Conservation (phyloP, 2,113 vertebrate genomes). For the Pogona vitticeps region DNA sequence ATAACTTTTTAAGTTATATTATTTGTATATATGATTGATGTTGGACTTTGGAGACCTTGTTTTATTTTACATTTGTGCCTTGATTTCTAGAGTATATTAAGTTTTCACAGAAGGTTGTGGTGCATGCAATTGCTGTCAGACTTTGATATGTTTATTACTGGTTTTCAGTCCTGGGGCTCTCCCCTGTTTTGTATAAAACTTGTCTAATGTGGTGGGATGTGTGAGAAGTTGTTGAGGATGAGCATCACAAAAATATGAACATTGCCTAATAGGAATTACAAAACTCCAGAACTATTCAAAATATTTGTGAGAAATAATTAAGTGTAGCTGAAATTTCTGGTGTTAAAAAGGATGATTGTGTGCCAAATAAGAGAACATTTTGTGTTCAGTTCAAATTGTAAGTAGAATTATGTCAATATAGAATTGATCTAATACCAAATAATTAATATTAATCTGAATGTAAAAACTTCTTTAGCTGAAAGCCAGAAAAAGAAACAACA, state of each 20-base stretch:
- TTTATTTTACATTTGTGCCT: not conserved
- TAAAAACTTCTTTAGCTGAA: slow-evolving; percentile 71
- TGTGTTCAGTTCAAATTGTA: not conserved
- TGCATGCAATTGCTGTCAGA: not conserved
- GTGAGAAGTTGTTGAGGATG: not conserved
- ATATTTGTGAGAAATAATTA: not conserved
- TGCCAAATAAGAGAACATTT: not conserved
- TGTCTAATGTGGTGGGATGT: not conserved
- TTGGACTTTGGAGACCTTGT: not conserved
- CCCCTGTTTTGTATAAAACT: not conserved
- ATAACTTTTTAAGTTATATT: not conserved
- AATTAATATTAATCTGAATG: slow-evolving; percentile 18
- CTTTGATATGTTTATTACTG: not conserved
- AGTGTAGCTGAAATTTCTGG: not conserved
- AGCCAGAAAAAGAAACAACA: slow-evolving; percentile 95
- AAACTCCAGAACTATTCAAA: not conserved
- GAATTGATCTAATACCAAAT: not conserved
- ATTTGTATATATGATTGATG: not conserved
- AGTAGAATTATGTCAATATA: not conserved
- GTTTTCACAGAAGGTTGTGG: not conserved
- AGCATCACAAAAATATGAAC: not conserved
- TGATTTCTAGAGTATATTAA: not conserved
- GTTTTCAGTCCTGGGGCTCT: not conserved
- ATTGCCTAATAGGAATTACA: not conserved
- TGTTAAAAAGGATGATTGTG: not conserved